Evolutionary conservation across 2,113 vertebrate genomes (phyloP).

Genomic region (Sapayoa aenigma): DNA sequence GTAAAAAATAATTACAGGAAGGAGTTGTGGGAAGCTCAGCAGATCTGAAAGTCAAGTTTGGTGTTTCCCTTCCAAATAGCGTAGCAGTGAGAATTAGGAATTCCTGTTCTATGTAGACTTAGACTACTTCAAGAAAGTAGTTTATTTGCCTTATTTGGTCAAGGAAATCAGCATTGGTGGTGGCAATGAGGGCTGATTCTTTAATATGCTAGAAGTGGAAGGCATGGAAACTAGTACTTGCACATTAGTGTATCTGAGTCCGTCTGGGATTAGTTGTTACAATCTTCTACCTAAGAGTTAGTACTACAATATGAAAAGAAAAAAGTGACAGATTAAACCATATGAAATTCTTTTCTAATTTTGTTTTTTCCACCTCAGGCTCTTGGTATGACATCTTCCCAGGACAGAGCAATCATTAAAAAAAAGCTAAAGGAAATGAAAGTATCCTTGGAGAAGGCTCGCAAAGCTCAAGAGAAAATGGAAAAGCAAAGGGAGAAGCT

Average conservation of each 20-base stretch:
- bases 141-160: background rate
- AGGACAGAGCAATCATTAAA: conserved; percentile 89
- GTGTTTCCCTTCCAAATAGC: background rate
- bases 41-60: background rate
- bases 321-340: background rate
- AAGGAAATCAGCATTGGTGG: background rate
- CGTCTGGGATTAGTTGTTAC: background rate
- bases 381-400: conserved; percentile 86
- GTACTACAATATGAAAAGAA: background rate
- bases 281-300: background rate
- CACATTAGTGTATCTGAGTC: background rate
- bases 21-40: background rate
- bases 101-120: background rate
- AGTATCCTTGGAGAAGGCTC: conserved; percentile 85
- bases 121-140: background rate
- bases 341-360: background rate
- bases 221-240: background rate
- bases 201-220: background rate
- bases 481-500: conserved; percentile 89
- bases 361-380: conserved; percentile 69
- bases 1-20: background rate
- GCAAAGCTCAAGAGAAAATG: conserved; percentile 87
- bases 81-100: background rate
- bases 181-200: background rate
- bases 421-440: conserved; percentile 95